phyloP scores from a whole-genome alignment of 1,140 invertebrate genomes.

The Brachystomella parvula region DNA sequence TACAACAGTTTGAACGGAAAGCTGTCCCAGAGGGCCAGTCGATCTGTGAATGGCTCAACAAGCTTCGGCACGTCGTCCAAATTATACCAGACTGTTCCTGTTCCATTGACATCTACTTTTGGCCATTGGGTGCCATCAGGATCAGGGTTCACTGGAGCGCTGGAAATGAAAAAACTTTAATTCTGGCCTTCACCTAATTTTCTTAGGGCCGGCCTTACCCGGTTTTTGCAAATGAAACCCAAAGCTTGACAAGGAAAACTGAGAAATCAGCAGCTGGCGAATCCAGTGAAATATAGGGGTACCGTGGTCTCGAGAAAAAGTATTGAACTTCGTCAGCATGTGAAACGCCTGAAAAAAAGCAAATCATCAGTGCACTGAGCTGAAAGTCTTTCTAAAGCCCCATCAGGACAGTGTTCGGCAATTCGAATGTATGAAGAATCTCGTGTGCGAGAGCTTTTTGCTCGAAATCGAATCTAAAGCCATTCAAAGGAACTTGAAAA shows the following conservation, averaged over 20 bases:
- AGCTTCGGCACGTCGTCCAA: slow-evolving; percentile 7
- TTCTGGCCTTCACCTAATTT: background rate
- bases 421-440: no score
- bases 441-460: no score
- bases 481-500: no score
- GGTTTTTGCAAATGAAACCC: slow-evolving; percentile 6
- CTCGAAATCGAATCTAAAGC: no score
- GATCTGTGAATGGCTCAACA: slow-evolving; percentile 4
- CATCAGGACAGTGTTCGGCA: no score
- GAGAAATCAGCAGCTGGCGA: background rate
- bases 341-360: slow-evolving; percentile 10
- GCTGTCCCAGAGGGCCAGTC: slow-evolving; percentile 4
- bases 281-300: slow-evolving; percentile 13
- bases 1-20: background rate
- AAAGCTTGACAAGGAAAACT: slow-evolving; percentile 5
- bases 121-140: background rate
- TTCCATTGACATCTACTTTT: background rate
- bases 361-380: no score
- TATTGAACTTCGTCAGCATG: slow-evolving; percentile 19
- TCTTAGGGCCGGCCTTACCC: slow-evolving; percentile 8
- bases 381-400: no score
- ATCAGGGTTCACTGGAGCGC: slow-evolving; percentile 6
- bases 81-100: slow-evolving; percentile 4
- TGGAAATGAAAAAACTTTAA: background rate
- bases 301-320: background rate